Conservation (phyloP, 1,140 invertebrate species). For the Drosophila guanche region DNA sequence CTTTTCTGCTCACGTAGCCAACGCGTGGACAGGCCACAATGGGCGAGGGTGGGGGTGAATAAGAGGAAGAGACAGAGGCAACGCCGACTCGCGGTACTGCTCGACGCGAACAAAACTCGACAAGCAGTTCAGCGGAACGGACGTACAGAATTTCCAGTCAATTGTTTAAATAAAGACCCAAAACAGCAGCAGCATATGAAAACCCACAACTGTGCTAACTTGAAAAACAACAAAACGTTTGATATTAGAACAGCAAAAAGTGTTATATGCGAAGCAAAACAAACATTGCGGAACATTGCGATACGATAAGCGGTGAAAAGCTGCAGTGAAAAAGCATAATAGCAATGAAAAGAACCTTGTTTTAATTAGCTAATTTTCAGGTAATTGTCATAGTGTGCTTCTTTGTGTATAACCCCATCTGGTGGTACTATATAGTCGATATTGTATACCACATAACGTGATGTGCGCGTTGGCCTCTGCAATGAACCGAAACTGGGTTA, state of each 20-base stretch:
- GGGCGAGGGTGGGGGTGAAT: neutral
- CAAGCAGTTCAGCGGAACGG: slow-evolving; percentile 69
- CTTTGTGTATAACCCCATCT: neutral
- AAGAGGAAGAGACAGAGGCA: slow-evolving; percentile 15
- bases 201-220: slow-evolving; percentile 35
- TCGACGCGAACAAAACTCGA: slow-evolving; percentile 60
- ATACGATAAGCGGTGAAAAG: slow-evolving; percentile 40
- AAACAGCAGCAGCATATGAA: slow-evolving; percentile 1
- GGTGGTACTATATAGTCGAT: no score
- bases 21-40: slow-evolving; percentile 60
- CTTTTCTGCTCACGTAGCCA: slow-evolving; percentile 77
- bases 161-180: slow-evolving; percentile 57
- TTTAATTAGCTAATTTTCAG: slow-evolving; percentile 26
- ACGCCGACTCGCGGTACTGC: slow-evolving; percentile 44
- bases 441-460: slow-evolving; percentile 4
- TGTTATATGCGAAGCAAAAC: slow-evolving; percentile 41
- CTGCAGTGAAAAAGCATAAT: slow-evolving; percentile 9
- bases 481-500: slow-evolving; percentile 66
- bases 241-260: slow-evolving; percentile 10
- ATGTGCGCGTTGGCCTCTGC: slow-evolving; percentile 25
- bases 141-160: slow-evolving; percentile 37
- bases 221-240: slow-evolving; percentile 8
- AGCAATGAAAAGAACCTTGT: slow-evolving; percentile 22
- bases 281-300: slow-evolving; percentile 23
- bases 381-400: slow-evolving; percentile 53